A percentile compares a stretch with the other conserved stretches of the same genome.
Evolutionary conservation across 2,113 vertebrate genomes (phyloP).

Genomic region (Paralichthys olivaceus): DNA sequence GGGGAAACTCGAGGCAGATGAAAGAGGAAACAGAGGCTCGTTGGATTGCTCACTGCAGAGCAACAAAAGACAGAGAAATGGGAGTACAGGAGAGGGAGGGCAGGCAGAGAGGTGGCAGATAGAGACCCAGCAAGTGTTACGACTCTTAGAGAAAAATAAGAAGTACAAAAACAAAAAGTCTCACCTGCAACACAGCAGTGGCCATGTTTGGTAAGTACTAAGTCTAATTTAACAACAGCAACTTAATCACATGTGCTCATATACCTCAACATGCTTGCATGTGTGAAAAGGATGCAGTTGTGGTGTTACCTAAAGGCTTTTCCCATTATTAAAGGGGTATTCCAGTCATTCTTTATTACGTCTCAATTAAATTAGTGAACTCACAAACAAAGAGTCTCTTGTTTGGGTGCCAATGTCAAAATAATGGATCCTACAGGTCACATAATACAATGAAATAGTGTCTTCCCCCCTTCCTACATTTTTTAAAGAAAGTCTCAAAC

Average conservation of each 20-base stretch:
- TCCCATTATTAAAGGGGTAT: too few relatives aligned
- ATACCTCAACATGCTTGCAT: background rate
- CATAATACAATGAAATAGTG: too few relatives aligned
- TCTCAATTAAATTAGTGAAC: too few relatives aligned
- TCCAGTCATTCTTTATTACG: too few relatives aligned
- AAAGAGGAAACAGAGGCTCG: conserved; percentile 51
- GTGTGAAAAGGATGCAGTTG: background rate
- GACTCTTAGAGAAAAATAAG: conserved; percentile 7
- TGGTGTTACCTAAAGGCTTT: too few relatives aligned
- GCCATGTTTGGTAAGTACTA: background rate
- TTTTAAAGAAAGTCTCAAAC: too few relatives aligned
- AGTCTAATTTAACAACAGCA: too few relatives aligned
- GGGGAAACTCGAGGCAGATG: conserved; percentile 41
- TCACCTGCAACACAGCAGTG: conserved; percentile 7
- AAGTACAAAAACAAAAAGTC: conserved; percentile 20
- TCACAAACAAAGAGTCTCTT: too few relatives aligned
- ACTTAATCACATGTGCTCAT: background rate
- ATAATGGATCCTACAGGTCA: too few relatives aligned
- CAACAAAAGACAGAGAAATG: conserved; percentile 49
- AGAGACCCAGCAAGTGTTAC: conserved; percentile 1
- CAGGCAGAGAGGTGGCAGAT: conserved; percentile 1
- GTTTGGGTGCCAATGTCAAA: too few relatives aligned
- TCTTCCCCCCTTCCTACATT: too few relatives aligned
- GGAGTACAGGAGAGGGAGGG: conserved; percentile 1
- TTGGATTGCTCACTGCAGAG: conserved; percentile 40